phyloP scores from a whole-genome alignment of 2,113 vertebrate genomes.

The Polypterus senegalus region DNA sequence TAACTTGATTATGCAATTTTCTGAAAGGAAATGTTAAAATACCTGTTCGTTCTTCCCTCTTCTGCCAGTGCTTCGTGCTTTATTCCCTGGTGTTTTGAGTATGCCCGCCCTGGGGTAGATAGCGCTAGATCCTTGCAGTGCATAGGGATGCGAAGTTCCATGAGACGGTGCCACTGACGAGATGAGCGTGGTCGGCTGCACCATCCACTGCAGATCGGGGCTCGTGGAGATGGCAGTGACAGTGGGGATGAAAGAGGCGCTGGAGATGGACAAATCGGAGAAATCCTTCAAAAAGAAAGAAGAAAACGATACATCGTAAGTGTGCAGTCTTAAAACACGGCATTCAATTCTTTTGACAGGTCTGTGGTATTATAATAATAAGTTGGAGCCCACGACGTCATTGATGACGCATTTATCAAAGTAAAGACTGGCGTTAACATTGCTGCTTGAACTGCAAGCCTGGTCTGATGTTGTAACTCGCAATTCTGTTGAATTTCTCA shows the following conservation, averaged over 20 bases:
- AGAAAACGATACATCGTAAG: background rate
- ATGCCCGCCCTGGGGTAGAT: slow-evolving; percentile 49
- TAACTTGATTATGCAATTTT: too few relatives aligned
- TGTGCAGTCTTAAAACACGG: background rate
- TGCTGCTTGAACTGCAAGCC: too few relatives aligned
- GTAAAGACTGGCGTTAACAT: too few relatives aligned
- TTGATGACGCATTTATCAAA: too few relatives aligned
- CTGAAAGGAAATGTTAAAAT: slow-evolving; percentile 1
- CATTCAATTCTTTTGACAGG: too few relatives aligned
- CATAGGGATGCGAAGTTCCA: slow-evolving; percentile 62
- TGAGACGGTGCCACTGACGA: slow-evolving; percentile 75
- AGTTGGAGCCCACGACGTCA: too few relatives aligned
- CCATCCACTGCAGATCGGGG: slow-evolving; percentile 83
- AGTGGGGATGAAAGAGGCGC: slow-evolving; percentile 75
- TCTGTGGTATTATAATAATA: too few relatives aligned
- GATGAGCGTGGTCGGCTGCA: slow-evolving; percentile 63
- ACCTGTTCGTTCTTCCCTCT: slow-evolving; percentile 79
- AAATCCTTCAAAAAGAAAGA: slow-evolving; percentile 61
- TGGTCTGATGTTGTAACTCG: too few relatives aligned
- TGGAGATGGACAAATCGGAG: slow-evolving; percentile 69
- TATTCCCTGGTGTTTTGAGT: slow-evolving; percentile 47
- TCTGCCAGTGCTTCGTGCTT: slow-evolving; percentile 51
- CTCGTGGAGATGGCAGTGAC: slow-evolving; percentile 78
- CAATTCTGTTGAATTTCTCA: too few relatives aligned
- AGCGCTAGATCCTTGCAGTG: slow-evolving; percentile 33